Base-by-base conservation (phyloP, 2,113 vertebrate genomes). In the Saccopteryx bilineata region DNA sequence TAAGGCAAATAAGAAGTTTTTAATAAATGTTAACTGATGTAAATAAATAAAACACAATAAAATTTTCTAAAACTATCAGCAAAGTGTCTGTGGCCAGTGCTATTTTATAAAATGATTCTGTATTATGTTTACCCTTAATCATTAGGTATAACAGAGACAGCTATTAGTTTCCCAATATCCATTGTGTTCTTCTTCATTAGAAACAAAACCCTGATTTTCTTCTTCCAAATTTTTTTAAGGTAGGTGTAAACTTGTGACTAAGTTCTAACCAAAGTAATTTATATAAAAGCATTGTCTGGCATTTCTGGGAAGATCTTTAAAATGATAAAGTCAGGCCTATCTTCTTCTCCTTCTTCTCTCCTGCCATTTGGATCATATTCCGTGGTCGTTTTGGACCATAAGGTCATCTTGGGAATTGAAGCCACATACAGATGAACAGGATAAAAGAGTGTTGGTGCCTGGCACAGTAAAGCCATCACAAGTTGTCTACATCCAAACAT, bases 61-160 rank as follows among this genome's bases (percentile, higher is more conserved):
- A 93, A 91, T 28, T 91, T 92, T n/a, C 15, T 84, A 71, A 93
- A 96, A 76, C 10, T 90, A 58, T 95, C 46, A 96, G 9, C 75
- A 93, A 92, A 95, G 18, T 76, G 96, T 17, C 23, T 65, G 9
- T 88, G 69, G 33, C 50, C 83, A 93, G 52, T 75, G 26, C 28
- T 61, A 91, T 79, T 84, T 84, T 81, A 85, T 46, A 18, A 52
- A 94, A 83, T 78, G 33, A 92, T 86, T 94, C n/a, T 91, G 8
- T 68, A 26, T 87, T 92, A 90, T 61, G 60, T 31, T 93, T 86
- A 85, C 50, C 63, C 71, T 78, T 60, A 93, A 82, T 93, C 89
- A 86, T 56, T 54, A 88, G 14, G 11, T 84, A 3, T 84, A 92
- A 87, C 54, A 85, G 23, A 82, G 79, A 83, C 6, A 79, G 46